phyloP scores from a whole-genome alignment of 2,113 vertebrate genomes.

The Ivindomyrus marchei region DNA sequence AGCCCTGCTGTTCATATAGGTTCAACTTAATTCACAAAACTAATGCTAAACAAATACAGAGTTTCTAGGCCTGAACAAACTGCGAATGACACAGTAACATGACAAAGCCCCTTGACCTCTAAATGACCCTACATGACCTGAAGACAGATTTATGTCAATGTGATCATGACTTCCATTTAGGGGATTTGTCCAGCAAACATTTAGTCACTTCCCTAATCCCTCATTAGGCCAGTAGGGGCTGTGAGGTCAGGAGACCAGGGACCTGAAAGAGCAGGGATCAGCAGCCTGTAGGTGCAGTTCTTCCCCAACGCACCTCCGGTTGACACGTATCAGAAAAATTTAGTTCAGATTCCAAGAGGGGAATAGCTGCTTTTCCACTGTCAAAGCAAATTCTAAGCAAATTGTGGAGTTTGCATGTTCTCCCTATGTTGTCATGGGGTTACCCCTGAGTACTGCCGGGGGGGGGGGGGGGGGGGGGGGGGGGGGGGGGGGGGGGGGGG shows the following conservation, averaged over 20 bases:
- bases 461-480: no score
- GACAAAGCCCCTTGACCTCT: not conserved
- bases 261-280: not conserved
- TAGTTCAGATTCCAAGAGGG: no score
- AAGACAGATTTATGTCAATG: slow-evolving; percentile 17
- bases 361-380: no score
- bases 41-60: not conserved
- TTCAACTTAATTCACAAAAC: not conserved
- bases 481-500: no score
- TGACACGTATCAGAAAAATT: no score
- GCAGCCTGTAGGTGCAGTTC: no score
- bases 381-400: no score
- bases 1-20: not conserved
- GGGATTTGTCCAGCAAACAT: slow-evolving; percentile 13
- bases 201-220: slow-evolving; percentile 18
- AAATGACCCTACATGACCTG: slow-evolving; percentile 6
- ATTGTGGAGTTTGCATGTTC: no score
- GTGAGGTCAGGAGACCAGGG: not conserved
- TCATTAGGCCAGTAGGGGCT: not conserved
- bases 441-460: no score
- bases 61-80: not conserved
- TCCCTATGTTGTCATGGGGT: no score
- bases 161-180: not conserved
- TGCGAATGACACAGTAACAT: not conserved
- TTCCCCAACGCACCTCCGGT: no score